phyloP scores from a whole-genome alignment of 2,888 invertebrate species.

The Vannuccia rotundouncinata region DNA sequence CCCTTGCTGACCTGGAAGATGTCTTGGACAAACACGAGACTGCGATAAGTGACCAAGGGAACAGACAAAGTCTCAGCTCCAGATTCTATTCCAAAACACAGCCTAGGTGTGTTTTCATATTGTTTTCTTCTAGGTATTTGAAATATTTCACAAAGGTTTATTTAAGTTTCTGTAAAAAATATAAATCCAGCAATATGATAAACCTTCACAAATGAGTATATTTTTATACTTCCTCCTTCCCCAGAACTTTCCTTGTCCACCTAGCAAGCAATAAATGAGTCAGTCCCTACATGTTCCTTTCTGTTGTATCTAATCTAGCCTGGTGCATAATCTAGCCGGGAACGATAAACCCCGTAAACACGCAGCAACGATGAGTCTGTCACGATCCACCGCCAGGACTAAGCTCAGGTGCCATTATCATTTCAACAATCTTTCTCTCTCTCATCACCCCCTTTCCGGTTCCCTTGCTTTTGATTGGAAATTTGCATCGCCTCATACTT shows the following conservation, averaged over 20 bases:
- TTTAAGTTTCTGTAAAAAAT: no score
- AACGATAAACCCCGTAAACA: slow-evolving; percentile 19
- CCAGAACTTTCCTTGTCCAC: no score
- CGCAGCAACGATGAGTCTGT: background rate
- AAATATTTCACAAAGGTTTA: no score
- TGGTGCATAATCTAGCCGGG: slow-evolving; percentile 6
- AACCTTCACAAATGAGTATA: no score
- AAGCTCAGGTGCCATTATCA: background rate
- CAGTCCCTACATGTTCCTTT: no score
- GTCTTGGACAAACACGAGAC: background rate
- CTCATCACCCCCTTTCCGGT: background rate
- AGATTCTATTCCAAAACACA: background rate
- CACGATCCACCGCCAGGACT: background rate
- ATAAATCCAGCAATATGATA: no score
- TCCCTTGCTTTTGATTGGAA: background rate
- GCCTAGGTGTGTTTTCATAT: slow-evolving; percentile 1
- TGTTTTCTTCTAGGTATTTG: no score
- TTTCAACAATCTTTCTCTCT: background rate
- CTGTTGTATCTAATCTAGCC: background rate
- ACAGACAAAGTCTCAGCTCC: background rate
- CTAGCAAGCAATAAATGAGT: no score
- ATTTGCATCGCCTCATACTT: no score
- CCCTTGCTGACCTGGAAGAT: background rate
- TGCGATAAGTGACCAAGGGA: background rate
- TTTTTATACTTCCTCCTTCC: no score